A percentile compares a stretch with the other conserved stretches of the same genome.
Conservation (phyloP, 1,140 invertebrate genomes). For the Lutraria rhynchaena region DNA sequence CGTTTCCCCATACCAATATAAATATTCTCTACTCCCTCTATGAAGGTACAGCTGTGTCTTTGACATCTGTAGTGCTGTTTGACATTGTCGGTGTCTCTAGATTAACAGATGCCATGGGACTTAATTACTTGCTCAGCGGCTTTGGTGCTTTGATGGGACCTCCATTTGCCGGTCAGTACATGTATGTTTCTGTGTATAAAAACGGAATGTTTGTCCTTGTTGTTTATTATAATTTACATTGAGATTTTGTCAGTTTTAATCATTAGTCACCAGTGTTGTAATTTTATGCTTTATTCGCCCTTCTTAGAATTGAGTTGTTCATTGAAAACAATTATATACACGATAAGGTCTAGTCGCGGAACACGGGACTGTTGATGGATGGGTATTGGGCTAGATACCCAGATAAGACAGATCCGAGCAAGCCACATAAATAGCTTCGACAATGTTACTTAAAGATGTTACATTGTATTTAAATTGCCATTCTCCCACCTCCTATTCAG, state of each 20-base stretch:
- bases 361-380: no score
- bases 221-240: neutral
- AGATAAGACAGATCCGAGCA: no score
- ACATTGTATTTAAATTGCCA: no score
- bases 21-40: no score
- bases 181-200: neutral
- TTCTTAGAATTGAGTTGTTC: no score
- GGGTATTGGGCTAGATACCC: no score
- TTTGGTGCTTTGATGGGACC: conserved; percentile 17
- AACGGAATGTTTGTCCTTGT: neutral
- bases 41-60: conserved; percentile 13
- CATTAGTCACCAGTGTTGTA: neutral
- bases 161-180: neutral
- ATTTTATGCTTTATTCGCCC: neutral
- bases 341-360: no score
- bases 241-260: neutral
- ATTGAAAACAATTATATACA: no score
- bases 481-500: no score
- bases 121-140: conserved; percentile 28
- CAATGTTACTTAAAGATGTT: no score
- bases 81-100: conserved; percentile 18
- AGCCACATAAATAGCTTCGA: no score
- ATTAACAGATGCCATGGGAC: conserved; percentile 22
- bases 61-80: conserved; percentile 35
- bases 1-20: no score